Percentiles rank a stretch among this genome's conserved stretches.
phyloP scores from a whole-genome alignment of 2,888 invertebrate genomes.

The Trichogramma dendrolimi region DNA sequence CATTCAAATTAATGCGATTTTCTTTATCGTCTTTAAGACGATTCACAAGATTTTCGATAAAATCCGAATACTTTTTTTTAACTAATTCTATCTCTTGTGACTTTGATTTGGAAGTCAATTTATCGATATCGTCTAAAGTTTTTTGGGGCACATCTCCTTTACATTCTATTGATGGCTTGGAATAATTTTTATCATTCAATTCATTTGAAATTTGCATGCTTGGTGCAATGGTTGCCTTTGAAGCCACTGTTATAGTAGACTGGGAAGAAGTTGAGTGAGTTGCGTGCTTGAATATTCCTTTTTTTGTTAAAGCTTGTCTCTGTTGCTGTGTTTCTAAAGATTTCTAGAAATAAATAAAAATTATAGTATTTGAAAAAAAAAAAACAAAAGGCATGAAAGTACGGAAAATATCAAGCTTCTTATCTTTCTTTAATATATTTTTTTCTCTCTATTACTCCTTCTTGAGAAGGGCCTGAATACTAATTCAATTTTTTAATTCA shows the following conservation, averaged over 20 bases:
- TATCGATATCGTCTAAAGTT: slow-evolving; percentile 75
- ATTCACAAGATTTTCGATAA: slow-evolving; percentile 70
- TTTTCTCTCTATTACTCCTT: no score
- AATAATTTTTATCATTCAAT: slow-evolving; percentile 60
- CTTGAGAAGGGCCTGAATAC: no score
- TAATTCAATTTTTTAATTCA: no score
- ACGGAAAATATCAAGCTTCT: no score
- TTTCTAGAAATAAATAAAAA: slow-evolving; percentile 43
- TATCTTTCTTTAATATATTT: no score
- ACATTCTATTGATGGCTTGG: slow-evolving; percentile 67
- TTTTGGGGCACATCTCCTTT: slow-evolving; percentile 67
- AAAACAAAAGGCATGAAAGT: neutral
- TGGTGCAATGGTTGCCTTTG: slow-evolving; percentile 56
- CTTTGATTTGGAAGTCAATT: slow-evolving; percentile 69
- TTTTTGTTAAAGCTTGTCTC: slow-evolving; percentile 73
- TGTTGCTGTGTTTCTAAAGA: slow-evolving; percentile 67
- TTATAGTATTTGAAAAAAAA: slow-evolving; percentile 13
- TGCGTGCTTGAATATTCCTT: slow-evolving; percentile 73
- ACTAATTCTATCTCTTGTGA: slow-evolving; percentile 76
- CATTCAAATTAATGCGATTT: slow-evolving; percentile 47
- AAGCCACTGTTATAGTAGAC: slow-evolving; percentile 74
- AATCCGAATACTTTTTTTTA: slow-evolving; percentile 74
- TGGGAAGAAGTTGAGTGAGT: slow-evolving; percentile 72
- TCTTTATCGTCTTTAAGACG: slow-evolving; percentile 61
- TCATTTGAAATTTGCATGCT: slow-evolving; percentile 43